Conservation (phyloP, 2,113 vertebrate species). For the Neoarius graeffei region DNA sequence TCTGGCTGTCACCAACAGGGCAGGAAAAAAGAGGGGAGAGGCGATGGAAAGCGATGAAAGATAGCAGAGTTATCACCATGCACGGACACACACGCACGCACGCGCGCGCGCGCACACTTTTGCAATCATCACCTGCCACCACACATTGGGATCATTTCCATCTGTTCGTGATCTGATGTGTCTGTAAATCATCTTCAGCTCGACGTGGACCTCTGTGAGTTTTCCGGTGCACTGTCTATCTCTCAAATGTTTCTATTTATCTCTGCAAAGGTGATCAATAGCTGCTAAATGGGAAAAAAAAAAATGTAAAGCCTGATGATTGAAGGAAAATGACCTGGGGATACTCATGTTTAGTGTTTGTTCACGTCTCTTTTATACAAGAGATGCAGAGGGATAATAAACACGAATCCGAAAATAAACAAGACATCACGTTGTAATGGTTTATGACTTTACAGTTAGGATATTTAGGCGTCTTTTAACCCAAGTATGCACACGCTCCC, state of each 20-base stretch:
- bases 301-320: not conserved
- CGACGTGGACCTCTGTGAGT: not conserved
- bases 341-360: not conserved
- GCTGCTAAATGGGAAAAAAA: not conserved
- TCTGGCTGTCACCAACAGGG: conserved; percentile 54
- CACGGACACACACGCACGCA: not conserved
- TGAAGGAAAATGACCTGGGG: not conserved
- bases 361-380: not conserved
- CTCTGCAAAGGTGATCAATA: not conserved
- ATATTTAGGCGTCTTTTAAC: not conserved
- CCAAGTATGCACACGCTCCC: not conserved
- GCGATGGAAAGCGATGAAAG: conserved; percentile 47
- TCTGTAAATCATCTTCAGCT: conserved; percentile 9
- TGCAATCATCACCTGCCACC: conserved; percentile 19
- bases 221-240: not conserved
- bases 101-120: not conserved
- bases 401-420: not conserved
- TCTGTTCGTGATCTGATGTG: not conserved
- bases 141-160: conserved; percentile 17
- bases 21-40: conserved; percentile 44
- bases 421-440: too few species aligned
- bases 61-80: conserved; percentile 37
- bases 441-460: not conserved
- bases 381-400: not conserved
- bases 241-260: not conserved